These are phyloP conservation scores for Orchesella flavescens DNA, from an alignment of 2,888 invertebrate species.

Conservation along the genomic window DNA sequence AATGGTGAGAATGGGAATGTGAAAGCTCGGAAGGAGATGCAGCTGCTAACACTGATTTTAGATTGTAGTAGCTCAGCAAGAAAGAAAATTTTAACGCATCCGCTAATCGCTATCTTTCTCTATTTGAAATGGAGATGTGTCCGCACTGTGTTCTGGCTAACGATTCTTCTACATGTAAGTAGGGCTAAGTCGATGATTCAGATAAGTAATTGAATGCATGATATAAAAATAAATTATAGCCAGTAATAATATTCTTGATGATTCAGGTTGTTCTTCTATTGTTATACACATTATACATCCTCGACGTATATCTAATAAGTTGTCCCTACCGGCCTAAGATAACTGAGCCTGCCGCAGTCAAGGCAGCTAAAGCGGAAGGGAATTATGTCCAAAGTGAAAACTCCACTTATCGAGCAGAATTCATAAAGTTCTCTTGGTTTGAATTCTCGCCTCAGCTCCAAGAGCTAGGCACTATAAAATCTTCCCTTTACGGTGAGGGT, in stretches of 20 bases:
- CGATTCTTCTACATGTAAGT: conserved; percentile 67
- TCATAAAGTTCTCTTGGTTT: conserved; percentile 71
- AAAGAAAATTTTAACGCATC: conserved; percentile 71
- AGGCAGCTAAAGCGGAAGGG: conserved; percentile 67
- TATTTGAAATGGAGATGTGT: conserved; percentile 70
- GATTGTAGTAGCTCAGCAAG: conserved; percentile 70
- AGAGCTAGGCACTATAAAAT: conserved; percentile 65
- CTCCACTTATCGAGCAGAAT: conserved; percentile 67
- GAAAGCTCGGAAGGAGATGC: conserved; percentile 69
- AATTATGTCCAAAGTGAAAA: conserved; percentile 65
- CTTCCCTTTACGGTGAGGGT: conserved; percentile 57
- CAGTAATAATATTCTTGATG: not conserved
- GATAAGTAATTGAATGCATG: not conserved
- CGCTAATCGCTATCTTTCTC: conserved; percentile 69
- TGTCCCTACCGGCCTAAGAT: conserved; percentile 71
- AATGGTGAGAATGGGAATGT: conserved; percentile 57
- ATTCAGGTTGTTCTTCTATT: conserved; percentile 67
- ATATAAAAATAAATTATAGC: not conserved
- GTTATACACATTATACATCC: conserved; percentile 70
- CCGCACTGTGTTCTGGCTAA: conserved; percentile 70
- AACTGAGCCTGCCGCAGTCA: conserved; percentile 71
- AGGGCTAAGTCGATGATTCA: not conserved
- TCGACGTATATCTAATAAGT: conserved; percentile 70
- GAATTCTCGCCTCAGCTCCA: conserved; percentile 69
- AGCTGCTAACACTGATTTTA: conserved; percentile 67